These are phyloP conservation scores for Polydrusus pterygomalis DNA, from an alignment of 2,888 invertebrate species.

Conservation along the genomic window DNA sequence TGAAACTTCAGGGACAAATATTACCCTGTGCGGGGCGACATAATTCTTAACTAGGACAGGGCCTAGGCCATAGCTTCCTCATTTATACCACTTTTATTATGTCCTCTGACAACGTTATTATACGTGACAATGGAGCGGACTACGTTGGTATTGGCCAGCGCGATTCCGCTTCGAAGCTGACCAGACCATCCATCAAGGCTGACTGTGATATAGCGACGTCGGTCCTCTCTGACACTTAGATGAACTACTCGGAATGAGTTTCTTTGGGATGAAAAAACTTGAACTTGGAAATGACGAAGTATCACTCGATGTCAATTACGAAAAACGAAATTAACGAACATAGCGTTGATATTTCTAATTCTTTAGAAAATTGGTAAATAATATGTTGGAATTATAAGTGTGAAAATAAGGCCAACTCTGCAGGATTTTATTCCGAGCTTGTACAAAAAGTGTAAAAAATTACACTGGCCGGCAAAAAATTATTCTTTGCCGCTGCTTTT, in stretches of 20 bases:
- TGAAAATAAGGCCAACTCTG: too few species aligned
- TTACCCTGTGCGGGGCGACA: conserved; percentile 11
- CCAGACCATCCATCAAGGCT: conserved; percentile 63
- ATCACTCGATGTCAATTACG: conserved; percentile 44
- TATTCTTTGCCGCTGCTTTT: too few species aligned
- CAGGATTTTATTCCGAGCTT: too few species aligned
- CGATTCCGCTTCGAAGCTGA: conserved; percentile 58
- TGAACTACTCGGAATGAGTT: conserved; percentile 63
- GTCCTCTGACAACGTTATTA: conserved; percentile 55
- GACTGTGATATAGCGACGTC: conserved; percentile 65
- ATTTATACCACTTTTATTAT: conserved; percentile 51
- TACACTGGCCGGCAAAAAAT: too few species aligned
- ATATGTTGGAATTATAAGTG: too few species aligned
- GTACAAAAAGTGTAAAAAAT: too few species aligned
- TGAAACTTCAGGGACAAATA: conserved; percentile 9
- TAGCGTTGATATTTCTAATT: neutral
- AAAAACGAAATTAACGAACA: neutral
- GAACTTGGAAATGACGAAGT: conserved; percentile 50
- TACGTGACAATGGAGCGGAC: conserved; percentile 57
- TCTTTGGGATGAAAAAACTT: conserved; percentile 49
- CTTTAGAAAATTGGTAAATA: neutral
- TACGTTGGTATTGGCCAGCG: conserved; percentile 54
- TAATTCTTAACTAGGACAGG: conserved; percentile 26
- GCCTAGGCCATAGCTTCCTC: conserved; percentile 39
- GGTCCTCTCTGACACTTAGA: conserved; percentile 63